These are phyloP conservation scores for Odocoileus virginianus DNA, from an alignment of 2,113 vertebrate species.

Conservation along the genomic window DNA sequence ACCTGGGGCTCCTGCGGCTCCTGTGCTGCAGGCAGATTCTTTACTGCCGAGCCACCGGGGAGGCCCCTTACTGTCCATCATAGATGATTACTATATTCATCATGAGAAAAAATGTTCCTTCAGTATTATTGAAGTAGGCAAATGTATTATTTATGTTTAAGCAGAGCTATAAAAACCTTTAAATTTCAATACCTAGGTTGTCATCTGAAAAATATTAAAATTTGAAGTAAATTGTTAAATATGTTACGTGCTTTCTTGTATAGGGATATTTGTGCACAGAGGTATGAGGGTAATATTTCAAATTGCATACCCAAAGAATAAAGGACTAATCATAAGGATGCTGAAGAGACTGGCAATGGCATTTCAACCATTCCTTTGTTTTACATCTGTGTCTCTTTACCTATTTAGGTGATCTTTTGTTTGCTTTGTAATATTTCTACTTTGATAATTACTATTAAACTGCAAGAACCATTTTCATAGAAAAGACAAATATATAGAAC, in stretches of 20 bases:
- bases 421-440: neutral
- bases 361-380: neutral
- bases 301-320: neutral
- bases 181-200: constrained; percentile 35
- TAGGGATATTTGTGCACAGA: neutral
- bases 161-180: neutral
- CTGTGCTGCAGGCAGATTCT: neutral
- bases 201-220: constrained; percentile 9
- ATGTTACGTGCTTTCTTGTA: neutral
- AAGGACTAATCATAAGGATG: neutral
- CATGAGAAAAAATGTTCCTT: constrained; percentile 17
- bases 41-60: neutral
- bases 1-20: neutral
- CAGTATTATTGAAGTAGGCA: neutral
- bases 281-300: neutral
- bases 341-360: neutral
- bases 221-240: constrained; percentile 40
- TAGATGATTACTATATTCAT: neutral
- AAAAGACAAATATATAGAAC: neutral
- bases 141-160: constrained; percentile 48
- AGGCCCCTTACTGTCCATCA: neutral
- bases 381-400: neutral
- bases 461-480: neutral
- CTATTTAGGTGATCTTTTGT: neutral
- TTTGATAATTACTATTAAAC: neutral